A percentile compares a stretch with the other conserved stretches of the same genome.
Conservation (phyloP, 2,113 vertebrate species). For the Mixornis gularis region DNA sequence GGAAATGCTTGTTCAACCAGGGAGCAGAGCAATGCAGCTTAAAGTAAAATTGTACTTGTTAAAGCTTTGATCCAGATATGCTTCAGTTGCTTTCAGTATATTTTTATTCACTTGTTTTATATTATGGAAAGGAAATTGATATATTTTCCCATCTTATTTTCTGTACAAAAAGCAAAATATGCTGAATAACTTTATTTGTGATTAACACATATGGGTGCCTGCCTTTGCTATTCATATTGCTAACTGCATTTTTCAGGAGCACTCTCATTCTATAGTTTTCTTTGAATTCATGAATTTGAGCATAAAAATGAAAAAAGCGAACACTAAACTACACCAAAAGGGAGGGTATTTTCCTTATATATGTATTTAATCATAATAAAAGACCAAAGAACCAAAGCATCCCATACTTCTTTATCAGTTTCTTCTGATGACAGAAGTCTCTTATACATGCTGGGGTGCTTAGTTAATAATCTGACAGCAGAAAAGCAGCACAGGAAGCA, state of each 20-base stretch:
- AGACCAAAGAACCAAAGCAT: background rate
- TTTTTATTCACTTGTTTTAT: background rate
- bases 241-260: background rate
- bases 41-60: background rate
- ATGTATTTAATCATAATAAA: background rate
- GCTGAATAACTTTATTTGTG: background rate
- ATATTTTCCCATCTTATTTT: background rate
- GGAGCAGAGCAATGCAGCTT: background rate
- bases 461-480: background rate
- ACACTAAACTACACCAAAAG: background rate
- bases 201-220: background rate
- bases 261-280: background rate
- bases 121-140: background rate
- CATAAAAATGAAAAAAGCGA: background rate
- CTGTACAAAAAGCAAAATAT: background rate
- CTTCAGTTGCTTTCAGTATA: background rate
- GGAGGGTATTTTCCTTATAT: background rate
- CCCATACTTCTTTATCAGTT: background rate
- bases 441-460: background rate
- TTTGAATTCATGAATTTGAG: background rate
- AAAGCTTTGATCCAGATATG: constrained; percentile 14
- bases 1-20: background rate
- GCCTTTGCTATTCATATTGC: background rate
- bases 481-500: background rate
- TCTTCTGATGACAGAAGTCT: background rate